Evolutionary conservation across 2,113 vertebrate genomes (phyloP), one percentile per base, ranked within the genome.

Genomic region (Sinocyclocheilus grahami): DNA sequence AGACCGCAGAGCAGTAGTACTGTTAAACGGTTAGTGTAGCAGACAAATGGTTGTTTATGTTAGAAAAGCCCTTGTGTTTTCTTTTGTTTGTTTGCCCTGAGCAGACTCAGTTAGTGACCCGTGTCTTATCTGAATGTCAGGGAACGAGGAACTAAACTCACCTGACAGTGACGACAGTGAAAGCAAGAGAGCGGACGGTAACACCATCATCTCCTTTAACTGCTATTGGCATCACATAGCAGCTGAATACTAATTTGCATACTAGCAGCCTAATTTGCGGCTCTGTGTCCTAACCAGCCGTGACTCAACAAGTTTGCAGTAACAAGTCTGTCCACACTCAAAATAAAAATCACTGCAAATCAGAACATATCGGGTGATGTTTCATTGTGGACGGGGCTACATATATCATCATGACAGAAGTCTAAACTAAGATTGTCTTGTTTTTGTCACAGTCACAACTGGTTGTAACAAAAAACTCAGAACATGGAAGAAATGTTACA

Each of bases 111-210:
- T 82, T 85, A 67, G 77, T 89, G 87, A 89, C 72, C 0, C 1
- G 4, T 79, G 78, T 88, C 86, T 90, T 58, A 77, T 91, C 84
- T 88, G 72, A 84, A 84, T 91, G 87, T 84, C 89, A 96, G 96
- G 94, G 91, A 93, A 96, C 87, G 93, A 95, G 80, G 91, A 92
- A 42, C 92, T 63, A 87, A 93, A 93, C 84, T 92, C 94, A 81
- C 85, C 92, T 77, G 92, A 94, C 78, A 93, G 91, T 92, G 94
- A 94, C 91, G 92, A 94, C 82, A 92, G 89, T 87, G 94, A 95
- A 60, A 91, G 93, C 92, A 94, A 95, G 92, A 95, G 92, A 92
- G 87, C 93, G 2, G 75, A 89, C 39, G 88, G 90, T 91, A 88
- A 90, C 55, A 27, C 14, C 71, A 88, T 67, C 51, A 65, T 71